Evolutionary conservation across 2,888 invertebrate species (phyloP).

Genomic region (Zootermopsis nevadensis): DNA sequence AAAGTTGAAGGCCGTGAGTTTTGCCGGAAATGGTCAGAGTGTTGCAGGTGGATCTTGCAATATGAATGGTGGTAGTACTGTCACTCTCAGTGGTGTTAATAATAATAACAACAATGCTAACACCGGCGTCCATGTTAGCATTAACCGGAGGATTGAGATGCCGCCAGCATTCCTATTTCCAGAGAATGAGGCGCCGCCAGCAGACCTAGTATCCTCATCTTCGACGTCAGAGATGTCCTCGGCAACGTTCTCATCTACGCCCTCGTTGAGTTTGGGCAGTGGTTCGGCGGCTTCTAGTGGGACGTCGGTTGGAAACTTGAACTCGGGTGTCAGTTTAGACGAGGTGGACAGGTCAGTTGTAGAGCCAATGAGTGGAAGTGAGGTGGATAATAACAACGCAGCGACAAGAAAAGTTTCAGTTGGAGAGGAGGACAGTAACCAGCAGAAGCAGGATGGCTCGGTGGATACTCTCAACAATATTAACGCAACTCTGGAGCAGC

Average conservation of each 20-base stretch:
- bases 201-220: constrained; percentile 63
- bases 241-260: constrained; percentile 50
- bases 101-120: constrained; percentile 9
- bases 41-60: not conserved
- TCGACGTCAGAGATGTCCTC: not conserved
- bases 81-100: not conserved
- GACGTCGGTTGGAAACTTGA: no score
- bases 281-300: not conserved
- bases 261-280: constrained; percentile 50
- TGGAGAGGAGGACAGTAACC: not conserved
- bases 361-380: constrained; percentile 53
- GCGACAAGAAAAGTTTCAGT: constrained; percentile 16
- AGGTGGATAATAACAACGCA: constrained; percentile 52
- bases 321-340: not conserved
- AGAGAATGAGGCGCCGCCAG: constrained; percentile 74
- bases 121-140: constrained; percentile 73
- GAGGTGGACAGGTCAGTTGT: constrained; percentile 49
- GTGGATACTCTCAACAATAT: constrained; percentile 62
- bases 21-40: not conserved
- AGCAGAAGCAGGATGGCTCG: constrained; percentile 56
- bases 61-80: not conserved
- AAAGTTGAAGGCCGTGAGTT: constrained; percentile 65
- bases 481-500: constrained; percentile 59
- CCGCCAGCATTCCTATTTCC: constrained; percentile 85
- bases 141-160: constrained; percentile 83